Conservation (phyloP, 1,140 invertebrate species). For the Steinernema khuongi region DNA sequence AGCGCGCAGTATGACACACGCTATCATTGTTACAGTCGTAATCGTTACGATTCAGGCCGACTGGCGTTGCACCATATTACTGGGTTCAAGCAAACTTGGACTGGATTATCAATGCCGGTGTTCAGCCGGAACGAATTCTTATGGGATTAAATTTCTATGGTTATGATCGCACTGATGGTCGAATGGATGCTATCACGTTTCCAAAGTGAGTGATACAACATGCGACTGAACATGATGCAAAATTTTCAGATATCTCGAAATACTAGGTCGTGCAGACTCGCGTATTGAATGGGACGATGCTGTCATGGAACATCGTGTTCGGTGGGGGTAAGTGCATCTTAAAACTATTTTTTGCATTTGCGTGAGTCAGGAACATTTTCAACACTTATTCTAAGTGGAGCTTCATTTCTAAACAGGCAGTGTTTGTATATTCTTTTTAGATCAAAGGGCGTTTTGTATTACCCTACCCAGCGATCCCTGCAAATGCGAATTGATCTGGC, state of each 20-base stretch:
- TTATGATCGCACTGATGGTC: conserved; percentile 73
- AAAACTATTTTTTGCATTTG: too few relatives aligned
- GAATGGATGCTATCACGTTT: conserved; percentile 73
- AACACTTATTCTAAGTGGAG: too few relatives aligned
- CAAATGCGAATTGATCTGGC: conserved; percentile 74
- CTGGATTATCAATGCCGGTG: conserved; percentile 64
- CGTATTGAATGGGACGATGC: conserved; percentile 73
- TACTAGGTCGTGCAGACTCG: conserved; percentile 65
- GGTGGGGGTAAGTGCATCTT: conserved; percentile 6
- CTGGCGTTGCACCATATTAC: conserved; percentile 76
- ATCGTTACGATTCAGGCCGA: conserved; percentile 59
- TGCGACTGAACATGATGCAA: not conserved
- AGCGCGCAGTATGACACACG: conserved; percentile 64
- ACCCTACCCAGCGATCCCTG: conserved; percentile 79
- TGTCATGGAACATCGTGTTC: conserved; percentile 70
- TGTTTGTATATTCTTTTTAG: not conserved
- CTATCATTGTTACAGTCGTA: not conserved
- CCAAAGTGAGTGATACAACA: conserved; percentile 66
- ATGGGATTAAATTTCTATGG: conserved; percentile 90
- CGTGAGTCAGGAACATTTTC: too few relatives aligned
- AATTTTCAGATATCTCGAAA: conserved; percentile 60
- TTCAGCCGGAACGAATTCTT: conserved; percentile 72
- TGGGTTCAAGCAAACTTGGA: conserved; percentile 78
- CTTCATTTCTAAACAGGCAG: not conserved
- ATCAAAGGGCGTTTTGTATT: conserved; percentile 58